phyloP scores from a whole-genome alignment of 2,113 vertebrate species.

The Felis chaus region DNA sequence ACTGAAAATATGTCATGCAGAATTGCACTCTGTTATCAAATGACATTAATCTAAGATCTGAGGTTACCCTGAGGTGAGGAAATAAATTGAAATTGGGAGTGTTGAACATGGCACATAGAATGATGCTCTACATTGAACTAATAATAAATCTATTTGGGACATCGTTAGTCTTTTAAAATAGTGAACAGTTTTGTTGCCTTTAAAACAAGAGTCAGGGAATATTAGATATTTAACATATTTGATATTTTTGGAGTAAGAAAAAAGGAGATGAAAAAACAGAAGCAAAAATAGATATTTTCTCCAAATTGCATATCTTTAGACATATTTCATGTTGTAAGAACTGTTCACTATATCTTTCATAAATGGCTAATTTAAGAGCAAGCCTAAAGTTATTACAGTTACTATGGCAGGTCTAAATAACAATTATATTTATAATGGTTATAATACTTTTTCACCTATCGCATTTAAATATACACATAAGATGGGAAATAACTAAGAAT shows the following conservation, averaged over 20 bases:
- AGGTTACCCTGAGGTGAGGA: constrained; percentile 52
- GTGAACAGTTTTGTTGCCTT: constrained; percentile 26
- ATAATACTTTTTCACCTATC: neutral
- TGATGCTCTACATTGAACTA: constrained; percentile 34
- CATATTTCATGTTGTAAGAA: neutral
- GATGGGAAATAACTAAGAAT: neutral
- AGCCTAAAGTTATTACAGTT: neutral
- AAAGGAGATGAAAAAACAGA: neutral
- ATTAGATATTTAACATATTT: constrained; percentile 45
- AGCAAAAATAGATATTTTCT: neutral
- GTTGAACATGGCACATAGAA: constrained; percentile 28
- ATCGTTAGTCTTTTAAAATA: constrained; percentile 45
- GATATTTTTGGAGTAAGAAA: neutral
- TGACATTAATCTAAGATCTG: constrained; percentile 67
- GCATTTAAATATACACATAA: neutral
- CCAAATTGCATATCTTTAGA: neutral
- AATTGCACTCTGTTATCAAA: constrained; percentile 67
- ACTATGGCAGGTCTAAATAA: neutral
- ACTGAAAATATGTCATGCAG: constrained; percentile 60
- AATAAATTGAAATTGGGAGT: constrained; percentile 63
- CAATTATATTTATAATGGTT: neutral
- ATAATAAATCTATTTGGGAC: constrained; percentile 51
- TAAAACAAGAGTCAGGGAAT: constrained; percentile 36
- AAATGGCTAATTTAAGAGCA: neutral
- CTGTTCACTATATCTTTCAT: neutral